phyloP scores from a whole-genome alignment of 2,888 invertebrate species.

The Epistrophe grossulariae region DNA sequence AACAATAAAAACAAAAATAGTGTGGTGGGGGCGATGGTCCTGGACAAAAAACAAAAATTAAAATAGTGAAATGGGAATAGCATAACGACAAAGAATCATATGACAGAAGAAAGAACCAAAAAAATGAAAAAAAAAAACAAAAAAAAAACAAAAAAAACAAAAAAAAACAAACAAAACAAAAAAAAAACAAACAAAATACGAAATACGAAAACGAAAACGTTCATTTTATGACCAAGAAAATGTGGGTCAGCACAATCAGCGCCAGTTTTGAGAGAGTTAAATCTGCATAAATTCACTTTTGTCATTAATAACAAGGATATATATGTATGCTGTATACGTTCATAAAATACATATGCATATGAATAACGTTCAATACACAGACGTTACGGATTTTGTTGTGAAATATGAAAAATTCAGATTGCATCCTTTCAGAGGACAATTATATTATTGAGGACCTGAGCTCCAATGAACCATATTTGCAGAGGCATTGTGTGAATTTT shows the following conservation, averaged over 20 bases:
- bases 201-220: conserved; percentile 47
- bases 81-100: conserved; percentile 48
- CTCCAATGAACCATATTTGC: conserved; percentile 54
- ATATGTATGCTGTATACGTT: neutral
- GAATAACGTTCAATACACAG: neutral
- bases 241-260: conserved; percentile 72
- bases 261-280: conserved; percentile 54
- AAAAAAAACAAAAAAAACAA: too few species aligned
- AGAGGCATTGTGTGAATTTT: neutral
- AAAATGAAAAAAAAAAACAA: conserved; percentile 28
- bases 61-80: conserved; percentile 14
- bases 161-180: too few species aligned
- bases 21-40: neutral
- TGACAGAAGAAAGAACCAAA: conserved; percentile 32
- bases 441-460: conserved; percentile 19
- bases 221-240: conserved; percentile 67
- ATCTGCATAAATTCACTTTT: conserved; percentile 72
- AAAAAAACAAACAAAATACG: too few species aligned
- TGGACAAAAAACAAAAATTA: conserved; percentile 19
- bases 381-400: neutral
- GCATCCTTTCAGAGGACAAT: conserved; percentile 45
- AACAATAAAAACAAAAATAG: conserved; percentile 31
- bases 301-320: conserved; percentile 69
- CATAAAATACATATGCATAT: conserved; percentile 5
- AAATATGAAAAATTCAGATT: conserved; percentile 53